Conservation (phyloP, 2,888 invertebrate species). For the Chrysolina oricalcia region DNA sequence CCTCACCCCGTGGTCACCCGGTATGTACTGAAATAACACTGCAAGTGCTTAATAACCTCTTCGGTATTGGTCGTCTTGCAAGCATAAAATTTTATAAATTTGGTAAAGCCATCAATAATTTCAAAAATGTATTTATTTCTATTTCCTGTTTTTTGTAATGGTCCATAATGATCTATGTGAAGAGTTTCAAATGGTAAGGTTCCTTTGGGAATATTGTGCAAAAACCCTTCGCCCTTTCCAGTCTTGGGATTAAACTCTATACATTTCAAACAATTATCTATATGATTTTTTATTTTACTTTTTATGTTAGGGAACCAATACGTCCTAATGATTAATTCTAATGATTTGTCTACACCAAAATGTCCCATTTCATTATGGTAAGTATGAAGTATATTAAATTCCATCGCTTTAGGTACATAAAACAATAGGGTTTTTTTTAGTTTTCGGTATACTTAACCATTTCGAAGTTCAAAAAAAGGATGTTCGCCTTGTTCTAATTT, state of each 20-base stretch:
- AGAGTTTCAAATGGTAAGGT: conserved; percentile 24
- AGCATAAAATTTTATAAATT: conserved; percentile 31
- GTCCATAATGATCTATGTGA: conserved; percentile 35
- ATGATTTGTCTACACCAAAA: conserved; percentile 46
- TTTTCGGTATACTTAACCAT: conserved; percentile 46
- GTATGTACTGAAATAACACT: conserved; percentile 26
- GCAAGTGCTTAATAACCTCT: conserved; percentile 28
- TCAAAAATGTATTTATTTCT: conserved; percentile 35
- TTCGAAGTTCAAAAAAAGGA: conserved; percentile 44
- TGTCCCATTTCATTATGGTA: conserved; percentile 49
- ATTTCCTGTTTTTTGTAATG: conserved; percentile 13
- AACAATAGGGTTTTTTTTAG: conserved; percentile 39
- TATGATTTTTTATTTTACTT: conserved; percentile 9
- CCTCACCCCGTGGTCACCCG: too few relatives aligned
- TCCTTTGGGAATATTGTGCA: conserved; percentile 31
- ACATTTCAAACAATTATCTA: conserved; percentile 22
- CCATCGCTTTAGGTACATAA: conserved; percentile 48
- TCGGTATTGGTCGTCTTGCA: conserved; percentile 30
- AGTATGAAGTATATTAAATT: conserved; percentile 36
- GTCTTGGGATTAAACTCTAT: conserved; percentile 33
- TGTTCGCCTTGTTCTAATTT: conserved; percentile 32
- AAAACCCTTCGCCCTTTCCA: conserved; percentile 32
- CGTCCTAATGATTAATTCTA: too few relatives aligned
- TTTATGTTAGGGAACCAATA: too few relatives aligned
- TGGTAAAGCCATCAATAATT: conserved; percentile 36